These are phyloP conservation scores for Tetramorium simillimum DNA, from an alignment of 1,140 invertebrate genomes.

Conservation along the genomic window DNA sequence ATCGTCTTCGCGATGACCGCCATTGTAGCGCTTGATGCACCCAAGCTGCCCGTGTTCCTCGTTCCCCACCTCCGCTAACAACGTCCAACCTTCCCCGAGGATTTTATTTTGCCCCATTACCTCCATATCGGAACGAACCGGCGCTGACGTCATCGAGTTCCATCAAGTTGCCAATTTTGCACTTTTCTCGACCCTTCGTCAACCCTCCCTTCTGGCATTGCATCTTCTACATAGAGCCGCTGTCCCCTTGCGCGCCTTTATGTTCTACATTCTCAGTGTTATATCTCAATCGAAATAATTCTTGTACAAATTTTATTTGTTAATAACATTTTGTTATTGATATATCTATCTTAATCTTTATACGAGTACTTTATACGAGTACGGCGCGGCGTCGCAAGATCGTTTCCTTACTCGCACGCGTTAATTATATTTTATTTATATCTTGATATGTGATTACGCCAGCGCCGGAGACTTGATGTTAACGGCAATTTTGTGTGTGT, in stretches of 20 bases:
- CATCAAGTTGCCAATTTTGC: conserved; percentile 70
- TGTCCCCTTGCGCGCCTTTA: conserved; percentile 4
- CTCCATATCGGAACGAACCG: conserved; percentile 67
- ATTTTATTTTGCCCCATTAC: conserved; percentile 73
- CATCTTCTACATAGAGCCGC: conserved; percentile 28
- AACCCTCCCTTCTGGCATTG: conserved; percentile 34
- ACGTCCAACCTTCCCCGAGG: conserved; percentile 53
- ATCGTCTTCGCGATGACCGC: conserved; percentile 59
- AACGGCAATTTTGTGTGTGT: conserved; percentile 3
- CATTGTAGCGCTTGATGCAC: conserved; percentile 47
- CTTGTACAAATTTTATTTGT: background rate
- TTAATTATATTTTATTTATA: background rate
- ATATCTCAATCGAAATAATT: background rate
- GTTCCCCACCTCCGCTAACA: conserved; percentile 1
- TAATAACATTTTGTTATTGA: background rate
- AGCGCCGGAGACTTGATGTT: background rate
- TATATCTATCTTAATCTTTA: background rate
- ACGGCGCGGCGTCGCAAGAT: background rate
- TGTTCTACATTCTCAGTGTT: conserved; percentile 1
- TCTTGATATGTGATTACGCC: background rate
- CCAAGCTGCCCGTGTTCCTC: conserved; percentile 15
- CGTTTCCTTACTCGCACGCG: background rate
- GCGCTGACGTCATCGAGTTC: conserved; percentile 67
- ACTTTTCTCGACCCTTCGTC: conserved; percentile 66
- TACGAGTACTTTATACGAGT: background rate